phyloP scores from a whole-genome alignment of 2,113 vertebrate genomes.

The Catharus fuscescens region DNA sequence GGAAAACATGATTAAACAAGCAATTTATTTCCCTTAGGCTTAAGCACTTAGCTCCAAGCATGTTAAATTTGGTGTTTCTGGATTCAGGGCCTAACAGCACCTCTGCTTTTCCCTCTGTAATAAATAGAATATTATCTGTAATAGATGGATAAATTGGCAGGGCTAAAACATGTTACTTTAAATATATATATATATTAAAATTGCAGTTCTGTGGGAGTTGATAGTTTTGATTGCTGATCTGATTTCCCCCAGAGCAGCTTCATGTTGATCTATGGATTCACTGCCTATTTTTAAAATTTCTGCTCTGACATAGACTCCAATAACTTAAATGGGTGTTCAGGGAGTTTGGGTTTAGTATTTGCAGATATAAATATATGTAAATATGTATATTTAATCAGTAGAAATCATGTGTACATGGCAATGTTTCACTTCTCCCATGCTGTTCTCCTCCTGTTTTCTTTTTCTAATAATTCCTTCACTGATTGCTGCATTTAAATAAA shows the following conservation, averaged over 20 bases:
- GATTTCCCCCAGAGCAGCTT: not conserved
- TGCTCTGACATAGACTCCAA: not conserved
- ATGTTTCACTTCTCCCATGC: not conserved
- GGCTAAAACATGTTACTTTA: not conserved
- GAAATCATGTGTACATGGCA: not conserved
- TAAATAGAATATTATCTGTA: not conserved
- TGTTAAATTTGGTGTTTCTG: rapidly evolving
- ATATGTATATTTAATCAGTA: not conserved
- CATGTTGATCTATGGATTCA: not conserved
- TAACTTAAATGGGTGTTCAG: not conserved
- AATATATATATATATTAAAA: too few species aligned
- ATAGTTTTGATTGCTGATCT: not conserved
- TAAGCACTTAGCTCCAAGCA: constrained; percentile 10
- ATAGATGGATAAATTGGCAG: not conserved
- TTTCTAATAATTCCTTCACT: not conserved
- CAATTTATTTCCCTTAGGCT: not conserved
- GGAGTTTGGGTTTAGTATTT: not conserved
- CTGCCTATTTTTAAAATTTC: not conserved
- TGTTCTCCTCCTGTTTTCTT: not conserved
- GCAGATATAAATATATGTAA: rapidly evolving
- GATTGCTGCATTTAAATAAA: not conserved
- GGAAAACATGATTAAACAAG: not conserved
- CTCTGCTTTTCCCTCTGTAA: rapidly evolving
- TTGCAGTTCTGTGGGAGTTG: not conserved
- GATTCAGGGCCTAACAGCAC: not conserved